phyloP scores from a whole-genome alignment of 2,797 vertebrate species.

The Amblyraja radiata region DNA sequence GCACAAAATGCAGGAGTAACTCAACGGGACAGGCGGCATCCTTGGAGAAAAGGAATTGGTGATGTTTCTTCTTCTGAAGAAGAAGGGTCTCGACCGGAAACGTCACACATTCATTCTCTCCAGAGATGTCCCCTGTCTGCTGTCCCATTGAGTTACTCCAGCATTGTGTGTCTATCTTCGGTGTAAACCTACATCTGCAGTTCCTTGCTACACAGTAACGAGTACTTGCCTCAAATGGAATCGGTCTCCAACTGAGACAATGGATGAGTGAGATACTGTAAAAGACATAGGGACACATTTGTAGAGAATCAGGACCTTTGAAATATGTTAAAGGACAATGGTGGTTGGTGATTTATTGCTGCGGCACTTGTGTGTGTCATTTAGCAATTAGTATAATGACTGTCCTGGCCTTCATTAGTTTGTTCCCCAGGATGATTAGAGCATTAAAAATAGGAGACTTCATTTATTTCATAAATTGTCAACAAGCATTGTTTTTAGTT shows the following conservation, averaged over 20 bases:
- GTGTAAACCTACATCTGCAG: too few relatives aligned
- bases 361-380: background rate
- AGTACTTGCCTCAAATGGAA: background rate
- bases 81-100: too few relatives aligned
- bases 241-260: background rate
- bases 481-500: background rate
- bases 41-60: too few relatives aligned
- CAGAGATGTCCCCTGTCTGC: too few relatives aligned
- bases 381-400: background rate
- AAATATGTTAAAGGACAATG: background rate
- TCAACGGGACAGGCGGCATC: too few relatives aligned
- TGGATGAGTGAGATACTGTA: background rate
- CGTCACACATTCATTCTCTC: too few relatives aligned
- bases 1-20: too few relatives aligned
- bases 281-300: background rate
- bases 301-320: background rate
- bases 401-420: background rate
- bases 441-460: background rate
- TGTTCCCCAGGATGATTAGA: background rate
- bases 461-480: background rate
- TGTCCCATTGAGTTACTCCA: too few relatives aligned
- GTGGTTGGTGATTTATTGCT: background rate
- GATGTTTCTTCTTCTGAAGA: too few relatives aligned
- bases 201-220: too few relatives aligned
- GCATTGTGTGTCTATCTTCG: too few relatives aligned